Base-by-base conservation (phyloP, 2,797 vertebrate species). In the Forpus xanthops region DNA sequence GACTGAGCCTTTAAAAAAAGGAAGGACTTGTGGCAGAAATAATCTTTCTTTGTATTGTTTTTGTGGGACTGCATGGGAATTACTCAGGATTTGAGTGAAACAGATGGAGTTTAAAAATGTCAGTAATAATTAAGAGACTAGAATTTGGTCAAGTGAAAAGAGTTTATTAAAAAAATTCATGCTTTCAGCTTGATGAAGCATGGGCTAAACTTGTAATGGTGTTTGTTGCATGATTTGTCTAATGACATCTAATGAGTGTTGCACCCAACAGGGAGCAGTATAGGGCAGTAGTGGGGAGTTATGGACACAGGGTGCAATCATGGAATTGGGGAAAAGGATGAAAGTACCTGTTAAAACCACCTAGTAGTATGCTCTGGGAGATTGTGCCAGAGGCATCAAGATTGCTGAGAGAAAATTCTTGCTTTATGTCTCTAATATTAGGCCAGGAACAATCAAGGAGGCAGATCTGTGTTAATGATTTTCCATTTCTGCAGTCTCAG, bases 81-180 rank as follows among this genome's bases (percentile, higher is more conserved):
- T 74, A 79, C 33, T 82, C 19, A 42, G 74, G n/a, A n/a, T 64
- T 23, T 8, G 2, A 75, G 31, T 45, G 76, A 93, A 90, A 39
- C 6, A 52, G 16, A 61, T 2, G 5, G 61, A 68, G 33, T 89
- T 93, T 91, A 75, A 90, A 80, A 25, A 8, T 25, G 47, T 21
- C 62, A 70, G 25, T 80, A 83, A 73, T 52, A 58, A 87, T 83
- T 80, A 80, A n/a, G 42, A 61, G 85, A 25, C 24, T 62, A 61
- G 62, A 82, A 78, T 20, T 7, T 70, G 50, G 23, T 84, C 85
- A 86, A 85, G 93, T 89, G 94, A 75, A 83, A 89, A 60, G 76
- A 39, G 28, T 93, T 94, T 83, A 75, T 92, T 95, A 86, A 89
- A 89, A 85, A 37, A 88, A 86, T 64, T 41, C 12, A 33, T 90